A percentile compares a stretch with the other conserved stretches of the same genome.
Conservation (phyloP, 2,888 invertebrate species). For the Neocrepidodera transversa region DNA sequence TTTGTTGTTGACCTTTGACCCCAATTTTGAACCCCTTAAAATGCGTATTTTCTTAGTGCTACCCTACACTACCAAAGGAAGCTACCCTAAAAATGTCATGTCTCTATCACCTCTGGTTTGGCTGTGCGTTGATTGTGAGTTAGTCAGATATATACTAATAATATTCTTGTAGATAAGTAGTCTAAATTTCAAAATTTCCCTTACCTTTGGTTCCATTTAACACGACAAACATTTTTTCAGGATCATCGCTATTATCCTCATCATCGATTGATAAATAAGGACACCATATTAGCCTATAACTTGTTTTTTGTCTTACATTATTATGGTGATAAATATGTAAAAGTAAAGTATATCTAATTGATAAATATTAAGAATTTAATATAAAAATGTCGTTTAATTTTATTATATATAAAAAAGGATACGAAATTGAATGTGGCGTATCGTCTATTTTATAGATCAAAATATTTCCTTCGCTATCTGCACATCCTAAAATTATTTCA, state of each 20-base stretch:
- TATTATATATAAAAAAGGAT: slow-evolving; percentile 53
- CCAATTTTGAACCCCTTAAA: too few species aligned
- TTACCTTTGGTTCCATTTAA: slow-evolving; percentile 75
- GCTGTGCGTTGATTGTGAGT: too few species aligned
- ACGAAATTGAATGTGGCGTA: slow-evolving; percentile 65
- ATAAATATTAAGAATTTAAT: slow-evolving; percentile 37
- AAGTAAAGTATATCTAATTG: slow-evolving; percentile 64
- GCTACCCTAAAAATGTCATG: too few species aligned
- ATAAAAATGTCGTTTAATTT: neutral
- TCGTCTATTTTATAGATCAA: slow-evolving; percentile 81
- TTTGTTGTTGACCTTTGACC: too few species aligned
- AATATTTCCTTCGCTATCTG: slow-evolving; percentile 85
- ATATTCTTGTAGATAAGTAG: too few species aligned
- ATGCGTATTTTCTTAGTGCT: too few species aligned
- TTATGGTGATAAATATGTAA: slow-evolving; percentile 67
- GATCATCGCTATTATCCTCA: slow-evolving; percentile 69
- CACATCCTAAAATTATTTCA: slow-evolving; percentile 82
- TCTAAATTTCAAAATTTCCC: too few species aligned
- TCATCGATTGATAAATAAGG: slow-evolving; percentile 83
- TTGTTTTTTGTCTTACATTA: slow-evolving; percentile 47
- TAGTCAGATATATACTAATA: too few species aligned
- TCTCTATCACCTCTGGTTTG: too few species aligned
- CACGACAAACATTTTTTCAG: slow-evolving; percentile 80
- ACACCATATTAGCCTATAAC: slow-evolving; percentile 83
- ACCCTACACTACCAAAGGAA: too few species aligned